Conservation (phyloP, 1,140 invertebrate genomes). For the Eriocheir sinensis region DNA sequence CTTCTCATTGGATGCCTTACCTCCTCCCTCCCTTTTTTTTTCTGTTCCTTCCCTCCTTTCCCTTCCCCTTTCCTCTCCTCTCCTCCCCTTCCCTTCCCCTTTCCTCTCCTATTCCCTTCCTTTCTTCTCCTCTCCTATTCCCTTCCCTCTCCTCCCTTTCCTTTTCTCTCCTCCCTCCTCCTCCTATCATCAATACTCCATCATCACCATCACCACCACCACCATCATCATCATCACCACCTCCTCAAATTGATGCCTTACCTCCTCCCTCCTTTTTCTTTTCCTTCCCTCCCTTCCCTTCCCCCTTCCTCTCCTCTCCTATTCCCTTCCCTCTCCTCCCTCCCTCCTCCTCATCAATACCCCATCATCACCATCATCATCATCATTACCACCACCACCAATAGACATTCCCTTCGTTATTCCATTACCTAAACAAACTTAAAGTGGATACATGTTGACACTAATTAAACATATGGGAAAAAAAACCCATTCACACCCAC, state of each 20-base stretch:
- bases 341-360: background rate
- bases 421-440: background rate
- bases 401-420: background rate
- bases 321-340: too few relatives aligned
- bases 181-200: background rate
- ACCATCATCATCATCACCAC: background rate
- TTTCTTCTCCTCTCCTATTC: background rate
- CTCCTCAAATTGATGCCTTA: background rate
- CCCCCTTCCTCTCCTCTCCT: background rate
- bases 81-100: background rate
- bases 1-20: background rate
- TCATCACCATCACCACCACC: background rate
- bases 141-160: background rate
- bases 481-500: background rate
- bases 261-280: background rate
- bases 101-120: background rate
- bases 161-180: background rate
- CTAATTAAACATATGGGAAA: background rate
- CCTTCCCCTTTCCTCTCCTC: background rate
- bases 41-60: background rate
- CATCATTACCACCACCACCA: background rate
- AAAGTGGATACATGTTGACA: background rate
- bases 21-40: background rate
- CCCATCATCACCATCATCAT: background rate
- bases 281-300: background rate